A percentile compares a stretch with the other conserved stretches of the same genome.
Evolutionary conservation across 2,888 invertebrate genomes (phyloP).

Genomic region (Mimachlamys varia): DNA sequence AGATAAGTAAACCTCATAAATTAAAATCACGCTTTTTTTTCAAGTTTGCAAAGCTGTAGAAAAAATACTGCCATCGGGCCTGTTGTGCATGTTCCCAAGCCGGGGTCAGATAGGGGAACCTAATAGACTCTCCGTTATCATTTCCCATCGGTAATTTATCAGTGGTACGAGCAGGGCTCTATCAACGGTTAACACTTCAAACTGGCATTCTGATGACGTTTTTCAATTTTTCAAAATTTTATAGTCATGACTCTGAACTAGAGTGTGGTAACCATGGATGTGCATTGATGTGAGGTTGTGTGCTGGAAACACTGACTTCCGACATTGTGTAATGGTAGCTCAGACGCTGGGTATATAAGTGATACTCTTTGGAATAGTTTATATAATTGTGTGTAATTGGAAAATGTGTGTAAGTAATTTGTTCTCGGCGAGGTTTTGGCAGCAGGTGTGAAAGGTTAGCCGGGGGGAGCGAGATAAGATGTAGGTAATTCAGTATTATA

Average conservation of each 20-base stretch:
- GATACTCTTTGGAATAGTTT: background rate
- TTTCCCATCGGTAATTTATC: conserved; percentile 5
- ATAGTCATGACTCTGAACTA: background rate
- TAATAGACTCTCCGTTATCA: background rate
- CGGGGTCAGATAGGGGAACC: conserved; percentile 28
- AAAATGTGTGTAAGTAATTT: conserved; percentile 34
- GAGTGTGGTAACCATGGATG: background rate
- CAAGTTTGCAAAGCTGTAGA: background rate
- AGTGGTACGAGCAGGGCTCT: background rate
- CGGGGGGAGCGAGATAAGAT: background rate
- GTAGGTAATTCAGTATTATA: background rate
- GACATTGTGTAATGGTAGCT: too few relatives aligned
- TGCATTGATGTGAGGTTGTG: background rate
- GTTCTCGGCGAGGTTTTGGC: background rate
- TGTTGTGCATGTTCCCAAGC: conserved; percentile 9
- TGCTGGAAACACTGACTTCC: background rate
- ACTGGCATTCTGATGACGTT: conserved; percentile 12
- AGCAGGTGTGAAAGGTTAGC: conserved; percentile 19
- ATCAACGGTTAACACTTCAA: conserved; percentile 13
- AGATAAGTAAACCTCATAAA: background rate
- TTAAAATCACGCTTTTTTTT: background rate
- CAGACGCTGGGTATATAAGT: background rate
- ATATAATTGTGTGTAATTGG: conserved; percentile 4
- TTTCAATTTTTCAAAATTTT: conserved; percentile 27
- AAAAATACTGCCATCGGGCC: background rate